Base-by-base conservation (phyloP, 2,888 invertebrate species). In the Papilio elwesi region DNA sequence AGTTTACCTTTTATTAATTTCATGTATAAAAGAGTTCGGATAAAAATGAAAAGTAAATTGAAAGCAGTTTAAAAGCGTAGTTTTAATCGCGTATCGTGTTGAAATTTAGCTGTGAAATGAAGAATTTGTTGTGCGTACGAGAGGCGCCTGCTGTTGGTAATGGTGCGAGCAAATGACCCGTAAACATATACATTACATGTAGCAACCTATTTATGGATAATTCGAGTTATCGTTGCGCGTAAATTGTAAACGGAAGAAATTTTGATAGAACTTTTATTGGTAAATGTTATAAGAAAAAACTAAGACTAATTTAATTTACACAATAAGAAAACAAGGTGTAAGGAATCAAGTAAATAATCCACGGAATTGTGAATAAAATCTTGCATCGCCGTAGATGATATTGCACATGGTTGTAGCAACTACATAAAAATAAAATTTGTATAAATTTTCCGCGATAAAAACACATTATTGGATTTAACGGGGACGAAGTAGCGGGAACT, bases 81-180 rank as follows among this genome's bases (percentile, higher is more conserved):
- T 57, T n/a, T 57, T 74, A 74, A 77, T 73, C 38, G 36, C 38
- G 52, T 11, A 26, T 55, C 53, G 66, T 66, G 65, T 67, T 70
- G 63, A 82, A 87, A 87, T 86, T 85, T 80, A 76, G 74, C 81
- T 80, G 85, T 84, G 85, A 85, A 87, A 88, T 88, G 84, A 88
- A 87, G 85, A 85, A 86, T 83, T 85, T 77, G 79, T 80, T 82
- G 85, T 86, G 84, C 83, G 85, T 86, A 83, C 77, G 80, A 80
- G 79, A 74, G 82, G 80, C 85, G 85, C 85, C 89, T 86, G 87
- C 84, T 90, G 90, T 76, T 81, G 79, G 82, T 87, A 88, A 91
- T 87, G 90, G 86, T 78, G 85, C 81, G 79, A 78, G 82, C 79
- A 87, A 89, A 90, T 87, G 88, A 87, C 84, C 85, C 84, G 83